A percentile compares a stretch with the other conserved stretches of the same genome.
Conservation (phyloP, 2,888 invertebrate species). For the Acrocera orbiculus region DNA sequence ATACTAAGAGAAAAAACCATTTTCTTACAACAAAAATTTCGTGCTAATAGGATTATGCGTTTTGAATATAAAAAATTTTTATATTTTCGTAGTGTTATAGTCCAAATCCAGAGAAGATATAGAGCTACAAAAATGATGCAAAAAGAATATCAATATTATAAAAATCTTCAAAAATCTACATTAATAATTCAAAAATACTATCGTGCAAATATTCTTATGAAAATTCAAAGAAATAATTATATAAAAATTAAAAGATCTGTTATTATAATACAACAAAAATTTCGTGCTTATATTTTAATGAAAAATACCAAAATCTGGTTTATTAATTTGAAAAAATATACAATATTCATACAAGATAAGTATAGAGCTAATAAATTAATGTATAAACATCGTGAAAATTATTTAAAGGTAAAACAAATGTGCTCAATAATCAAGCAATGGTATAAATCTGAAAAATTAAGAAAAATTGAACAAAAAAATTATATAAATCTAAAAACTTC, state of each 20-base stretch:
- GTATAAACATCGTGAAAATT: slow-evolving; percentile 17
- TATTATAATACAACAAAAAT: slow-evolving; percentile 19
- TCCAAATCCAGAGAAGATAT: slow-evolving; percentile 22
- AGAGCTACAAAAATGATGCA: slow-evolving; percentile 20
- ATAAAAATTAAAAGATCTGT: slow-evolving; percentile 21
- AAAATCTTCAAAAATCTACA: slow-evolving; percentile 15
- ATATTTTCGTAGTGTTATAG: slow-evolving; percentile 11
- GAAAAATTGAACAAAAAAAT: slow-evolving; percentile 14
- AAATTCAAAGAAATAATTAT: slow-evolving; percentile 8
- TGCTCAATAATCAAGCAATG: slow-evolving; percentile 3
- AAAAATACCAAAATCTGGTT: slow-evolving; percentile 15
- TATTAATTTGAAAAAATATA: slow-evolving; percentile 13
- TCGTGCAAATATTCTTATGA: slow-evolving; percentile 23
- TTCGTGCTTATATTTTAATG: slow-evolving; percentile 20
- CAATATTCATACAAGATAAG: slow-evolving; percentile 22
- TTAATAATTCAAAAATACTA: slow-evolving; percentile 27
- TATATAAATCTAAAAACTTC: slow-evolving; percentile 16
- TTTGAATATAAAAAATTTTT: slow-evolving; percentile 2
- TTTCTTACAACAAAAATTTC: no score
- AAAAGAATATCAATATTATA: slow-evolving; percentile 13
- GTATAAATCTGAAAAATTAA: slow-evolving; percentile 10
- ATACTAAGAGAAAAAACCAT: no score
- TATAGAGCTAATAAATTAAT: slow-evolving; percentile 14
- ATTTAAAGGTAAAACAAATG: slow-evolving; percentile 13
- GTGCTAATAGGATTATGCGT: no score